Evolutionary conservation across 1,140 invertebrate species (phyloP), one percentile per base, ranked within the genome.

Genomic region (Chironomus striatipennis): DNA sequence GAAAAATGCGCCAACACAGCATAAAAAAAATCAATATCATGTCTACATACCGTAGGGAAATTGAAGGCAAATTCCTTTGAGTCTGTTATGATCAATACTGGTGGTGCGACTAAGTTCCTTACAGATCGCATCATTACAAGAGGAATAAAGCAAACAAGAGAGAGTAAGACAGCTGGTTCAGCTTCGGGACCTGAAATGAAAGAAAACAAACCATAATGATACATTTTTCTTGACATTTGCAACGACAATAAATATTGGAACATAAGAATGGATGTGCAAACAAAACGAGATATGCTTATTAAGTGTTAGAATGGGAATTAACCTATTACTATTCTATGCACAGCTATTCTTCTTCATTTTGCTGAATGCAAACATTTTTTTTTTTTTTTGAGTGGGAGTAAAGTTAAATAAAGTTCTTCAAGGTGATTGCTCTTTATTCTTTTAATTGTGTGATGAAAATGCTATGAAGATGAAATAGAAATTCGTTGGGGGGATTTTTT

Each of bases 91-190:
- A 90, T 78, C 75, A 87, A 80, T 77, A 85, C 85, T 0, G 90
- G 89, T 1, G 85, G 79, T 2, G 88, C 87, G 6, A 88, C 77
- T 3, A 89, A 78, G 77, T 89, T 90, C 65, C 86, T 81, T 0
- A 88, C 78, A 4, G 82, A 83, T 21, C 86, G 81, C 3, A 89
- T 78, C 2, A 79, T 43, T 0, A 80, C 75, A 18, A 83, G 67
- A 4, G 75, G 24, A 0, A 74, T 75, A 74, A 47, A 73, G 75
- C 74, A 57, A 72, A 34, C 18, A 18, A 70, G n/a, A 70, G 65
- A 70, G 0, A 73, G 73, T 67, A 72, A 75, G 43, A 17, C 76
- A 17, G 24, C 78, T 76, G 18, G 80, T 15, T 42, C 10, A 12
- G 34, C 15, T 10, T 34, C 73, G 34, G 73, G 34, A n/a, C 64